These are phyloP conservation scores for Hypotaenidia okinawae DNA, from an alignment of 2,797 vertebrate genomes.

Conservation along the genomic window DNA sequence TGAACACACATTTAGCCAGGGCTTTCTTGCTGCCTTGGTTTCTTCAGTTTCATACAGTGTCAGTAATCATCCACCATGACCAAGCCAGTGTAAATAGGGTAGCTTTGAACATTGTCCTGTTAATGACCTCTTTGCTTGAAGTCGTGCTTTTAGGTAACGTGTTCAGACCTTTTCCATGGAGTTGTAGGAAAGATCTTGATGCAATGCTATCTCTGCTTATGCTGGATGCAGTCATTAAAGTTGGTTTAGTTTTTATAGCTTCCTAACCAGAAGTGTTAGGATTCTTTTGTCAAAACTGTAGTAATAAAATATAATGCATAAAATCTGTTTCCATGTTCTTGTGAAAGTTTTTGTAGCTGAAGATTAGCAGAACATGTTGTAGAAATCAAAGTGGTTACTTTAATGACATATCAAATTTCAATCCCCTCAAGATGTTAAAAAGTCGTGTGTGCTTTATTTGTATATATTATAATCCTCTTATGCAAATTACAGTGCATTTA, in stretches of 20 bases:
- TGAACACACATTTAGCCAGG: background rate
- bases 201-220: constrained; percentile 49
- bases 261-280: constrained; percentile 38
- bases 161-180: constrained; percentile 21
- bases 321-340: constrained; percentile 60
- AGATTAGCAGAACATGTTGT: constrained; percentile 50
- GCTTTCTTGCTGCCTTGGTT: background rate
- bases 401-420: background rate
- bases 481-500: background rate
- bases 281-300: constrained; percentile 27
- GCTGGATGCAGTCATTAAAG: constrained; percentile 14
- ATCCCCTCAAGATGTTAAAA: background rate
- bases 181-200: constrained; percentile 5
- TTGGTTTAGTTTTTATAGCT: constrained; percentile 57
- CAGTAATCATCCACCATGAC: background rate
- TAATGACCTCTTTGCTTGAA: background rate
- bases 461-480: background rate
- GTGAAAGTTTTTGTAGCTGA: constrained; percentile 42
- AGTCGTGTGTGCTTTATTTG: background rate
- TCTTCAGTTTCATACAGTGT: background rate
- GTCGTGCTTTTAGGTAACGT: background rate
- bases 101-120: background rate
- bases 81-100: background rate
- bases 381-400: constrained; percentile 37
- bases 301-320: constrained; percentile 56